phyloP scores from a whole-genome alignment of 2,797 vertebrate genomes.

The Selene dorsalis region DNA sequence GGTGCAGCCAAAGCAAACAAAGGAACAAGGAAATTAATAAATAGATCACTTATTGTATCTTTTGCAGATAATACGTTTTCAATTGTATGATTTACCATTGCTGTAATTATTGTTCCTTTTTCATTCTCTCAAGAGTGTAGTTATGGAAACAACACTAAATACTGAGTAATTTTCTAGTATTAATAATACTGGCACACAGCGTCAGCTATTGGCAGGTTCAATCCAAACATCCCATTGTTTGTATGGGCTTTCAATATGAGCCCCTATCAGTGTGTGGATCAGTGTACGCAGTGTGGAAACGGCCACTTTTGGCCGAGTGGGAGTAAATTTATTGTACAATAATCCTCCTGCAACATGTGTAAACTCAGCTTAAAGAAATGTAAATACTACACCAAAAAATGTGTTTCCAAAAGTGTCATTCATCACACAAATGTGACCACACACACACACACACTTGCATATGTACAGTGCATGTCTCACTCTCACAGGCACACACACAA shows the following conservation, averaged over 20 bases:
- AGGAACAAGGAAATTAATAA: conserved; percentile 4
- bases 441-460: conserved; percentile 40
- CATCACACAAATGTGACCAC: conserved; percentile 46
- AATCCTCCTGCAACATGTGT: conserved; percentile 50
- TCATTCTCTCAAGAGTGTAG: background rate
- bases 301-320: conserved; percentile 11
- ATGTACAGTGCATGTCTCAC: conserved; percentile 10
- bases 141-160: conserved; percentile 3
- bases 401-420: conserved; percentile 55
- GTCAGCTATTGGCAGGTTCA: conserved; percentile 16
- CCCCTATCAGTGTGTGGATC: conserved; percentile 43
- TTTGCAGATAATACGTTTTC: background rate
- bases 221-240: conserved; percentile 39
- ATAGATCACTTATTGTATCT: background rate
- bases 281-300: conserved; percentile 45
- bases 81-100: background rate
- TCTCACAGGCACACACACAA: conserved; percentile 40
- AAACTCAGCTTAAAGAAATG: conserved; percentile 61
- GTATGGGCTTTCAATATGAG: conserved; percentile 5
- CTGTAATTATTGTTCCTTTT: background rate
- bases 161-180: background rate
- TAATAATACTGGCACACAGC: conserved; percentile 12
- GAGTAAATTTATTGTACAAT: conserved; percentile 48
- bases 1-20: conserved; percentile 10
- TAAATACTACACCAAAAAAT: conserved; percentile 57